Evolutionary conservation across 2,113 vertebrate species (phyloP).

Genomic region (Pituophis catenifer): DNA sequence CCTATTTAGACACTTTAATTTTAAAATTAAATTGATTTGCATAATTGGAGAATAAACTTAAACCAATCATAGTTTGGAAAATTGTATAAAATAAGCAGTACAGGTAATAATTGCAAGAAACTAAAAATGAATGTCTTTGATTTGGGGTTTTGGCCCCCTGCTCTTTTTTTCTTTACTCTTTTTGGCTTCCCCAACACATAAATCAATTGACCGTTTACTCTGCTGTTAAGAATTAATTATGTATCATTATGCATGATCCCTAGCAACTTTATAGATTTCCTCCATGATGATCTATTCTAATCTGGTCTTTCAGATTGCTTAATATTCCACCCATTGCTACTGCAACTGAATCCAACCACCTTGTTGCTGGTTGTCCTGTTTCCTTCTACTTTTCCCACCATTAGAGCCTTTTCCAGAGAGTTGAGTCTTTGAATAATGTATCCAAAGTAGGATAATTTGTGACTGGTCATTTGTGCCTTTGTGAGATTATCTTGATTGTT

Average conservation of each 20-base stretch:
- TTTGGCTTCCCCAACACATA: not conserved
- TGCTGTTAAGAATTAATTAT: not conserved
- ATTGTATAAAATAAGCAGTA: not conserved
- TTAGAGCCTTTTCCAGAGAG: not conserved
- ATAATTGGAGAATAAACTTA: not conserved
- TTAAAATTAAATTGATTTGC: not conserved
- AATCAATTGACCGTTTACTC: not conserved
- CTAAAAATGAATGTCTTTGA: not conserved
- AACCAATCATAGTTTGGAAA: not conserved
- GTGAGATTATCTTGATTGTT: not conserved
- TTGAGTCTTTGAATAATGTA: not conserved
- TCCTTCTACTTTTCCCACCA: not conserved
- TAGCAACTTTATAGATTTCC: not conserved
- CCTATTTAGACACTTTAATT: not conserved
- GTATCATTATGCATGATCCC: not conserved
- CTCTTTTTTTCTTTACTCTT: not conserved
- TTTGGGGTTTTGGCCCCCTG: not conserved
- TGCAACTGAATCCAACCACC: not conserved
- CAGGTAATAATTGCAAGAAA: not conserved
- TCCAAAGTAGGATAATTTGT: not conserved
- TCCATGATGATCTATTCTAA: not conserved
- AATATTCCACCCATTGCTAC: not conserved
- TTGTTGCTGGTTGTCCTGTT: not conserved
- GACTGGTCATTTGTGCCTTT: not conserved
- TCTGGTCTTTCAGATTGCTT: not conserved